Base-by-base conservation (phyloP, 2,113 vertebrate genomes). In the Cyphomyrus discorhynchus region DNA sequence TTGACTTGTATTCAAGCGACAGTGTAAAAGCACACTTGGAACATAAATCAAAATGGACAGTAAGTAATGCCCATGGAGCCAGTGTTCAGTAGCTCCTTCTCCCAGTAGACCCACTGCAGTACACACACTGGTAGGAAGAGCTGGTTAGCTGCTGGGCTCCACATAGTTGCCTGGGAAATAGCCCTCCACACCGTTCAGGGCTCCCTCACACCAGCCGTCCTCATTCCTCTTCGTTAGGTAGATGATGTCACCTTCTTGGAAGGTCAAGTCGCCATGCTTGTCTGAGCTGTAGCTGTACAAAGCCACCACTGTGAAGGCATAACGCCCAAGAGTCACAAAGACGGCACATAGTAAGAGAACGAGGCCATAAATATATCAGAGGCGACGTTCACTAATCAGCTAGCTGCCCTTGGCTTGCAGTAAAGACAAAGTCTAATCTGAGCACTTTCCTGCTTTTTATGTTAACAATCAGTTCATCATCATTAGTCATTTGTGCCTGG, bases 161-260 rank as follows among this genome's bases (percentile, higher is more conserved):
- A 99, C 97, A 0, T 98, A 98, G 93, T 97, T 99, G 86, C 96
- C 95, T 0, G 98, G 98, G 91, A 99, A 99, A 90, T 96, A 98
- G 83, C 98, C 98, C 0, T 95, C 96, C 91, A 96, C 96, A 35
- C 97, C 97, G 0, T 97, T 95, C 94, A 97, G 96, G 82, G 97
- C 92, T 0, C 98, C 98, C 91, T 98, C 96, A 80, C 96, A 99
- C 98, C 98, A 99, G 89, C 98, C 98, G 0, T 98, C 94, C 3
- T 97, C 96, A 2, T 97, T 97, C 93, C 96, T 98, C 96, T 95
- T 96, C 50, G 96, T 97, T 94, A 99, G 93, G 19, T 97, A 98
- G 93, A 99, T 96, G 92, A 98, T 93, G 93, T 98, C 97, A n/a
- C 97, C 98, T 94, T 97, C 95, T 86, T 96, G 92, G 93, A 99